A percentile compares a stretch with the other conserved stretches of the same genome.
phyloP scores from a whole-genome alignment of 1,140 invertebrate species.

The Zaprionus ornatus region DNA sequence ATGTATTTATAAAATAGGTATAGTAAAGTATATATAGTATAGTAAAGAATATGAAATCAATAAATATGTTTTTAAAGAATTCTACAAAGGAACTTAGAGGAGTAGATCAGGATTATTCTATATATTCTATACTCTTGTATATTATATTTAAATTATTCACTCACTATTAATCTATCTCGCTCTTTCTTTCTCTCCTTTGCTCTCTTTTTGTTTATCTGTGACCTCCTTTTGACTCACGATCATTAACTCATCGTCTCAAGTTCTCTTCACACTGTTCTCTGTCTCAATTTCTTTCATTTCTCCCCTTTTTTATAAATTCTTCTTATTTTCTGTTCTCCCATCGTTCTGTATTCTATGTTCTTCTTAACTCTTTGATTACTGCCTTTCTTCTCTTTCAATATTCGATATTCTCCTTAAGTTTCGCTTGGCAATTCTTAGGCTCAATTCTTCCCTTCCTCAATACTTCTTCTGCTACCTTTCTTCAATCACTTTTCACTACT shows the following conservation, averaged over 20 bases:
- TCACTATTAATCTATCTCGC: background rate
- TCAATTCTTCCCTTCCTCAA: background rate
- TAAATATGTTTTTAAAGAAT: background rate
- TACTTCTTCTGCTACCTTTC: background rate
- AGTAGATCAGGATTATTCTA: no score
- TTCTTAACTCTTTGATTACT: no score
- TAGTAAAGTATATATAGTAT: no score
- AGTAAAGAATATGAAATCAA: background rate
- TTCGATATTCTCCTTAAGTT: no score
- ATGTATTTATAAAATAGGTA: no score
- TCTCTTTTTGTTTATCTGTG: background rate
- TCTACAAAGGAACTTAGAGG: no score
- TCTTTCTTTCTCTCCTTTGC: background rate
- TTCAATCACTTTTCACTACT: background rate
- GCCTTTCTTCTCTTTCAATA: no score
- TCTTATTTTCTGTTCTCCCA: background rate
- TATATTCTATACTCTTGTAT: no score
- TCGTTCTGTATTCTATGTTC: no score
- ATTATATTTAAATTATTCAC: no score
- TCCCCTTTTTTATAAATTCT: background rate
- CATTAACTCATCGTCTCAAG: background rate
- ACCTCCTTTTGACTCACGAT: background rate
- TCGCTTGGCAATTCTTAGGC: no score
- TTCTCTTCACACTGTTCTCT: background rate
- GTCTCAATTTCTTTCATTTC: background rate